phyloP scores from a whole-genome alignment of 2,888 invertebrate genomes.

The Thelaira solivaga region DNA sequence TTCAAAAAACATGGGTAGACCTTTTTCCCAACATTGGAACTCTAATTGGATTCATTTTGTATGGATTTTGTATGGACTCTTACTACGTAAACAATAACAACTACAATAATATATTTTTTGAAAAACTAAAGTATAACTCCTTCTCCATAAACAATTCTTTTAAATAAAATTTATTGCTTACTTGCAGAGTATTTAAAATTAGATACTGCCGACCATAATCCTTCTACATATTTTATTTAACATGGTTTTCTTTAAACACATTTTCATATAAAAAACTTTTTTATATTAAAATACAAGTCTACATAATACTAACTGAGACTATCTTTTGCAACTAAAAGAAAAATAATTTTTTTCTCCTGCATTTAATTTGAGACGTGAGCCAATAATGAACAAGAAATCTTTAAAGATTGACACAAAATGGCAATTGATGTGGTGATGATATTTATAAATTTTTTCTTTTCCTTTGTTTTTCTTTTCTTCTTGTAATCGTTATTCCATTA shows the following conservation, averaged over 20 bases:
- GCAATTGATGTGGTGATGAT: constrained; percentile 15
- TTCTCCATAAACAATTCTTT: no score
- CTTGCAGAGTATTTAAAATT: no score
- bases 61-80: no score
- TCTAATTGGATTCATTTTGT: no score
- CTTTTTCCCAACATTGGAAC: no score
- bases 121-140: no score
- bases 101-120: no score
- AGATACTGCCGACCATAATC: no score
- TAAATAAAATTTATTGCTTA: no score
- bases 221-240: not conserved
- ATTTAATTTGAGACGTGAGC: not conserved
- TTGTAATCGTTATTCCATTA: not conserved
- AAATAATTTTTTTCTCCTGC: not conserved
- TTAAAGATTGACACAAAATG: constrained; percentile 22
- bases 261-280: not conserved
- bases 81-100: no score
- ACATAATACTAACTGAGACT: not conserved
- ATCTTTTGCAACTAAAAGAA: not conserved
- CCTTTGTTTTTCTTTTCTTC: no score
- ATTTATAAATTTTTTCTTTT: not conserved
- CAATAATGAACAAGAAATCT: constrained; percentile 4
- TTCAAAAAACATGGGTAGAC: no score
- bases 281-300: not conserved
- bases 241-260: not conserved